Evolutionary conservation across 2,113 vertebrate genomes (phyloP).

Genomic region (Pluvialis apricaria): DNA sequence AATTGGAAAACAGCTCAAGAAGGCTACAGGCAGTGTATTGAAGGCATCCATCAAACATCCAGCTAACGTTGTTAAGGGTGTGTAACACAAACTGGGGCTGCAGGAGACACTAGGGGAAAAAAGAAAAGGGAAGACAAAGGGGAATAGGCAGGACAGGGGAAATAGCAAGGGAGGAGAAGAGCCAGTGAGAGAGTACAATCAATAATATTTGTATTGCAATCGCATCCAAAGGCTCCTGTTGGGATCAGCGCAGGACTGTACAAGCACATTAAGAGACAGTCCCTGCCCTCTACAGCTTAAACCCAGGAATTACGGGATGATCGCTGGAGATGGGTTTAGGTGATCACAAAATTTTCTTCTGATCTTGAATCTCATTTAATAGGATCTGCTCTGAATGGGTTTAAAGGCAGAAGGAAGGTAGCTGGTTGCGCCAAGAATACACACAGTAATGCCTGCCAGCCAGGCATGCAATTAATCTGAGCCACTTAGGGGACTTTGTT

Average conservation of each 20-base stretch:
- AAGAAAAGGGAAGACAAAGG: background rate
- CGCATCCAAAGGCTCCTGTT: background rate
- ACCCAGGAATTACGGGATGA: slow-evolving; percentile 27
- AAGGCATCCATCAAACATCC: slow-evolving; percentile 67
- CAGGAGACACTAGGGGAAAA: background rate
- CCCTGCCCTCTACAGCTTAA: slow-evolving; percentile 56
- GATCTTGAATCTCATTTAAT: slow-evolving; percentile 12
- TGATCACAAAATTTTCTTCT: background rate
- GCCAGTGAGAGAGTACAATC: background rate
- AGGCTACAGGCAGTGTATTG: slow-evolving; percentile 68
- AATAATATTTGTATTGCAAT: slow-evolving; percentile 32
- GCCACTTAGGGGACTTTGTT: slow-evolving; percentile 15
- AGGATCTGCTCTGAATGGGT: background rate
- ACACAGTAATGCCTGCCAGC: background rate
- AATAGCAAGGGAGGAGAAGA: slow-evolving; percentile 8
- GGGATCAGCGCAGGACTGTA: background rate
- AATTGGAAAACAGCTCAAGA: slow-evolving; percentile 65
- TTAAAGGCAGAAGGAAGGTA: background rate
- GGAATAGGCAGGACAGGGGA: background rate
- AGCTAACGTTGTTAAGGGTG: slow-evolving; percentile 53
- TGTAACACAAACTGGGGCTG: slow-evolving; percentile 13
- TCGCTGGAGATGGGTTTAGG: background rate
- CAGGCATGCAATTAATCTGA: slow-evolving; percentile 45
- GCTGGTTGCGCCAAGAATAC: slow-evolving; percentile 24
- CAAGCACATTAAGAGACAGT: slow-evolving; percentile 14